Percentiles rank a stretch among this genome's conserved stretches.
phyloP scores from a whole-genome alignment of 2,797 vertebrate species.

The Gymnodraco acuticeps region DNA sequence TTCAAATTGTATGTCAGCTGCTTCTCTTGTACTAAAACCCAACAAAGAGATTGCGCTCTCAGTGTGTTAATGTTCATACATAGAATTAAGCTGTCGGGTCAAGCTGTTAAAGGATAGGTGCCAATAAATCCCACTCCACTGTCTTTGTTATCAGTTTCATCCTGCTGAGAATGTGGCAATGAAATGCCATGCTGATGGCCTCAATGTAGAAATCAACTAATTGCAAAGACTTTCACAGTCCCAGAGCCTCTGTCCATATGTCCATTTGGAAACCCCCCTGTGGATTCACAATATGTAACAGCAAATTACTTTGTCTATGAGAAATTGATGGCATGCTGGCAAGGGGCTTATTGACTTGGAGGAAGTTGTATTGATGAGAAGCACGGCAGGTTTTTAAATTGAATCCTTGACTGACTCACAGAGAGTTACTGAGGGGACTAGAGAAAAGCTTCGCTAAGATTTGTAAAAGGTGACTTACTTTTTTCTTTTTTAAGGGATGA shows the following conservation, averaged over 20 bases:
- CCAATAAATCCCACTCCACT: conserved; percentile 28
- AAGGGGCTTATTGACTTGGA: conserved; percentile 47
- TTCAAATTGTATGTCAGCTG: not conserved
- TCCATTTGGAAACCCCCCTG: conserved; percentile 64
- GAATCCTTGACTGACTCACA: conserved; percentile 30
- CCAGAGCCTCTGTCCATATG: conserved; percentile 68
- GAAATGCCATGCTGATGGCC: conserved; percentile 50
- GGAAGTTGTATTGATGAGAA: conserved; percentile 50
- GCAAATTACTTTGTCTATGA: conserved; percentile 63
- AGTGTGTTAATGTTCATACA: conserved; percentile 18
- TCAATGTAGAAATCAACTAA: conserved; percentile 61
- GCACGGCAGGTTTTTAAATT: conserved; percentile 22
- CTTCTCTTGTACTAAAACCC: not conserved
- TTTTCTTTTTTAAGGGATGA: conserved; percentile 54
- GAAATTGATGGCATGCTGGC: conserved; percentile 50
- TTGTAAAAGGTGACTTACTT: conserved; percentile 39
- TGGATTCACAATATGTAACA: conserved; percentile 65
- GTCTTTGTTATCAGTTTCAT: conserved; percentile 46
- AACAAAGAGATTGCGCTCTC: not conserved
- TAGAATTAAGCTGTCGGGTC: conserved; percentile 12
- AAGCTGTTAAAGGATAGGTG: conserved; percentile 56
- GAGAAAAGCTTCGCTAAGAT: conserved; percentile 7
- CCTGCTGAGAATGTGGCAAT: conserved; percentile 49
- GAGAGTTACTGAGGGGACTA: conserved; percentile 2
- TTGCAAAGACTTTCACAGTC: conserved; percentile 56